Conservation (phyloP, 2,888 invertebrate genomes). For the Chrysomela aeneicollis region DNA sequence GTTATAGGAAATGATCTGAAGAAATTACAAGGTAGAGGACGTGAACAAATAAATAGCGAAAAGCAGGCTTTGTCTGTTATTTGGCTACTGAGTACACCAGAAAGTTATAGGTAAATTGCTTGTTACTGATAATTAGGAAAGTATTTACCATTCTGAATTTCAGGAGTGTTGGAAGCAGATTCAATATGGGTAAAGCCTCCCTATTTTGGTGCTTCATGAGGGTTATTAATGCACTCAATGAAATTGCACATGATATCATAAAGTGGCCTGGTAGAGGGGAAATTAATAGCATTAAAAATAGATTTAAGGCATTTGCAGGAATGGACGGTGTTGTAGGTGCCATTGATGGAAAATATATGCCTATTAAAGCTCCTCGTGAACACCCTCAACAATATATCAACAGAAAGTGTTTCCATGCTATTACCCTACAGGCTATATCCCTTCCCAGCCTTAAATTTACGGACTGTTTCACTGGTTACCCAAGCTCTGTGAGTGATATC, state of each 20-base stretch:
- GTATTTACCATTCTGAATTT: not conserved
- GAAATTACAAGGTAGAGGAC: conserved; percentile 3
- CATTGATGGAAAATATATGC: conserved; percentile 43
- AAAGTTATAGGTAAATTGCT: conserved; percentile 10
- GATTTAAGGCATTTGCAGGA: conserved; percentile 30
- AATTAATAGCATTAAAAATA: conserved; percentile 23
- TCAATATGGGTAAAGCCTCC: not conserved
- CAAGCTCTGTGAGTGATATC: conserved; percentile 42
- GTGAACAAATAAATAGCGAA: not conserved
- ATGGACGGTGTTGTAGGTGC: conserved; percentile 38
- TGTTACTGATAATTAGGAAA: no score
- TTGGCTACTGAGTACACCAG: conserved; percentile 11
- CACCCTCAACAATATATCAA: conserved; percentile 42
- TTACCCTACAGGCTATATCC: conserved; percentile 44
- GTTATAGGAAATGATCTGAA: conserved; percentile 2
- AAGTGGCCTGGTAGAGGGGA: conserved; percentile 32
- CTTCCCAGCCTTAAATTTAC: conserved; percentile 33
- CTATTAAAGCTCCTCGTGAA: conserved; percentile 43
- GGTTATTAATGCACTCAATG: not conserved
- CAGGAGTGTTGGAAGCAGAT: not conserved
- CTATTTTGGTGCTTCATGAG: not conserved
- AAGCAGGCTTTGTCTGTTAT: conserved; percentile 6
- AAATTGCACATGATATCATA: conserved; percentile 7
- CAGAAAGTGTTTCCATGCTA: conserved; percentile 42
- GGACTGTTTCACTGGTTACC: conserved; percentile 44